Base-by-base conservation (phyloP, 2,797 vertebrate species). In the Poeciliopsis gracilis region DNA sequence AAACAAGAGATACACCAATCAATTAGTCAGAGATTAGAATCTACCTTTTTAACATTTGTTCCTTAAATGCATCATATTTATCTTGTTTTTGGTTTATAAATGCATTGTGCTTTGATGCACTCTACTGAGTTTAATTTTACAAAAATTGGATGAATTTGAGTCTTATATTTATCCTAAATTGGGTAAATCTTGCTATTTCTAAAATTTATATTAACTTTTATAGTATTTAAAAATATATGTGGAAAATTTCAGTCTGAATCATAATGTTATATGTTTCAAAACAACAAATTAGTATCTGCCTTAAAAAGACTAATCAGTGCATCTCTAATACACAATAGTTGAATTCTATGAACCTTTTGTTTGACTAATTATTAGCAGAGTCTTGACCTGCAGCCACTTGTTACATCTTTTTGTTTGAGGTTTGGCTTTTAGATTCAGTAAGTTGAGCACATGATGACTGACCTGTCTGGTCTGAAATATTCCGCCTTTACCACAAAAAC, bases 401-500 rank as follows among this genome's bases (percentile, higher is more conserved):
- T 69, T 46, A 41, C 38, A 41, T 49, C n/a, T 47, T 43, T 5
- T 15, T 38, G 47, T 33, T 74, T 66, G 43, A 36, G n/a, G 33
- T 80, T 69, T 73, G 53, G 53, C 59, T 83, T 81, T 57, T 51
- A 66, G 25, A 47, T 75, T 36, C 53, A 10, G 73, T 2, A 11
- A 76, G 59, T 28, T 38, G 78, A 80, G 20, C 76, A 16, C 73
- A 70, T 74, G 71, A 73, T 80, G 76, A 82, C 79, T 57, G 78
- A 80, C 80, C 61, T 80, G 85, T 18, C 47, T 2, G 12, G 23
- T 82, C 10, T 72, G 25, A 20, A 78, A 28, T 61, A 66, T 82
- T 73, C 76, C 70, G 23, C 49, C 73, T 71, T 67, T 59, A 77
- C 85, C 77, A 74, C 33, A 79, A 84, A 77, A 80, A 77, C 49